phyloP scores from a whole-genome alignment of 2,113 vertebrate species.

The Burhinus oedicnemus region DNA sequence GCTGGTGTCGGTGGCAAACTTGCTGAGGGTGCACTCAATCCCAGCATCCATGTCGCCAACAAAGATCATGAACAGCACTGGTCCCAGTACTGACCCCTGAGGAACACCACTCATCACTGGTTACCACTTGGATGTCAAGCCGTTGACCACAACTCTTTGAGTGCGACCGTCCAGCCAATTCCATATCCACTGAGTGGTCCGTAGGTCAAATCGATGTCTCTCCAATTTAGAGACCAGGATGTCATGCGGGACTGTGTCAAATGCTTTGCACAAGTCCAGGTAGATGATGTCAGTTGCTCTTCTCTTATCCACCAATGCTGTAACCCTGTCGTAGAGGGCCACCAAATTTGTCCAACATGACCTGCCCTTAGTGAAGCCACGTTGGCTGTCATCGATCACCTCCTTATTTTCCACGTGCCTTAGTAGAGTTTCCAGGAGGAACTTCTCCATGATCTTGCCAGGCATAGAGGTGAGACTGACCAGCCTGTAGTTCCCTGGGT shows the following conservation, averaged over 20 bases:
- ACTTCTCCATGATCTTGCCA: neutral
- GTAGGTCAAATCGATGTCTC: no score
- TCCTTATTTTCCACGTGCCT: neutral
- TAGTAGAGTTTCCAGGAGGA: neutral
- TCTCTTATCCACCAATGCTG: neutral
- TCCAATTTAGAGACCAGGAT: no score
- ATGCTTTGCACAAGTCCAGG: no score
- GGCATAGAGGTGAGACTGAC: no score
- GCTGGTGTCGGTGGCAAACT: no score
- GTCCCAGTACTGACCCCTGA: neutral
- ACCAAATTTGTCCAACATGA: neutral
- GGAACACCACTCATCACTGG: neutral
- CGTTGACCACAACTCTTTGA: neutral
- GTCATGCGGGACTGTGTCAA: no score
- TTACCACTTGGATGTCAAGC: neutral
- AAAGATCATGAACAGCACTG: no score
- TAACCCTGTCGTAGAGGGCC: neutral
- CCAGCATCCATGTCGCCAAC: no score
- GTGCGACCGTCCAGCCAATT: neutral
- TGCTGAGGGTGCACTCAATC: no score
- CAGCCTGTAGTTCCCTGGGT: no score
- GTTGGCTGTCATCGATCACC: neutral
- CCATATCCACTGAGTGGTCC: no score
- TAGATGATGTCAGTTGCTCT: no score
- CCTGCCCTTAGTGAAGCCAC: neutral